Evolutionary conservation across 2,888 invertebrate genomes (phyloP), one percentile per base, ranked within the genome.

Genomic region (Dryobotodes eremita): DNA sequence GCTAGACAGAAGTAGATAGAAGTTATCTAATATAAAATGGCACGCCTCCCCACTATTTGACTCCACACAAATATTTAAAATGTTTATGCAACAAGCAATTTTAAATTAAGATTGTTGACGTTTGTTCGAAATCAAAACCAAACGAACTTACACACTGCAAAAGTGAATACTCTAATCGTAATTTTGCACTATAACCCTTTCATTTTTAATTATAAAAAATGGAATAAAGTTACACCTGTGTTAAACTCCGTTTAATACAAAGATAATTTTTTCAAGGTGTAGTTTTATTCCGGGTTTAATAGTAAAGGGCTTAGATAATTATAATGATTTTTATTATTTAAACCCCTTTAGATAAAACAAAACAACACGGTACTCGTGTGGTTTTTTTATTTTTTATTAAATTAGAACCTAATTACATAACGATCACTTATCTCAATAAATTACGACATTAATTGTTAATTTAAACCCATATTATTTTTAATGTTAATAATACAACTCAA

Each of bases 391-490:
- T 72, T 36, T 72, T n/a, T 17, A 13, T 36, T 15, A 42, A 42
- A 23, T 31, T 48, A 68, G 13, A 26, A 26, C 26, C 1, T 48
- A 48, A 66, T 48, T 13, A 11, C 7, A 10, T 66, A 48, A 11
- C 2, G 46, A 42, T 15, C n/a, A 46, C 46, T 11, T 11, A 13
- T 8, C 23, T 8, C 8, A 68, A 68, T 31, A 68, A 53, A 53
- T 53, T 0, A 36, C 3, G 23, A 36, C 17, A 17, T 6, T 55
- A 20, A 42, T 42, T 55, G n/a, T 70, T 70, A 70, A 70, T 70
- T 70, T 42, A 13, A 59, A 36, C 20, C 61, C 78, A 46, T 68
- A 55, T 55, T 55, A 78, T 62, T 23, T 46, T 55, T 76, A 78
- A 69, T 78, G 53, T 78, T 79, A 78, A 55, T 69, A 48, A 48